A percentile compares a stretch with the other conserved stretches of the same genome.
These are phyloP conservation scores for Onchidella celtica DNA, from an alignment of 2,888 invertebrate species.

Conservation along the genomic window DNA sequence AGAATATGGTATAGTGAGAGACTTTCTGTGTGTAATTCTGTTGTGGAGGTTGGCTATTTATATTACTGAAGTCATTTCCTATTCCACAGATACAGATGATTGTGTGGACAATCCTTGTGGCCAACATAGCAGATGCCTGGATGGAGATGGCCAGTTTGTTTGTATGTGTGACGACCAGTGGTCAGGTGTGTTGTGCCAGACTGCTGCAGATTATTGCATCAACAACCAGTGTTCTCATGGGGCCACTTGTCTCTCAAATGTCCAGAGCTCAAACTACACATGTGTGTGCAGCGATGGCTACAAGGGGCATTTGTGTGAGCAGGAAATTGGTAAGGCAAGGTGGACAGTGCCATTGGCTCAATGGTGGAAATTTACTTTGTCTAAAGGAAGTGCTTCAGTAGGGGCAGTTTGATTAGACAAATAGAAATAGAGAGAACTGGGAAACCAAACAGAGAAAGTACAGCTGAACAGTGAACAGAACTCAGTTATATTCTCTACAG, in stretches of 20 bases:
- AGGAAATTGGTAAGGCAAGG: not conserved
- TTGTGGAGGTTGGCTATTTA: too few species aligned
- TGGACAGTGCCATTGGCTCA: too few species aligned
- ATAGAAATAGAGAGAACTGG: too few species aligned
- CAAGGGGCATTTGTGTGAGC: not conserved
- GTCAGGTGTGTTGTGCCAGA: conserved; percentile 22
- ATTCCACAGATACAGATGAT: conserved; percentile 4
- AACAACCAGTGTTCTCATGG: conserved; percentile 9
- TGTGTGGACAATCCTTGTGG: conserved; percentile 21
- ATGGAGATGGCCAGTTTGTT: not conserved
- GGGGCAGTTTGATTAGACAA: too few species aligned
- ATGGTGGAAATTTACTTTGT: not conserved
- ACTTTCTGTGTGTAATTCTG: too few species aligned
- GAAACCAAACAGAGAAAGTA: too few species aligned
- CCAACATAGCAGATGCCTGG: conserved; percentile 14
- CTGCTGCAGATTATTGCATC: conserved; percentile 11
- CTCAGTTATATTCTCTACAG: too few species aligned
- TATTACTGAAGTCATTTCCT: too few species aligned
- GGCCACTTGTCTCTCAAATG: not conserved
- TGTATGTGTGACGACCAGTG: conserved; percentile 8
- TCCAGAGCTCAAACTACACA: not conserved
- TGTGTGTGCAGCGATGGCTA: not conserved
- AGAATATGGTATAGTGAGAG: too few species aligned
- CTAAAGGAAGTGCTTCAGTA: too few species aligned
- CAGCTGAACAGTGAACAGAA: too few species aligned